phyloP scores from a whole-genome alignment of 1,140 invertebrate genomes.

The Papilio polyxenes region DNA sequence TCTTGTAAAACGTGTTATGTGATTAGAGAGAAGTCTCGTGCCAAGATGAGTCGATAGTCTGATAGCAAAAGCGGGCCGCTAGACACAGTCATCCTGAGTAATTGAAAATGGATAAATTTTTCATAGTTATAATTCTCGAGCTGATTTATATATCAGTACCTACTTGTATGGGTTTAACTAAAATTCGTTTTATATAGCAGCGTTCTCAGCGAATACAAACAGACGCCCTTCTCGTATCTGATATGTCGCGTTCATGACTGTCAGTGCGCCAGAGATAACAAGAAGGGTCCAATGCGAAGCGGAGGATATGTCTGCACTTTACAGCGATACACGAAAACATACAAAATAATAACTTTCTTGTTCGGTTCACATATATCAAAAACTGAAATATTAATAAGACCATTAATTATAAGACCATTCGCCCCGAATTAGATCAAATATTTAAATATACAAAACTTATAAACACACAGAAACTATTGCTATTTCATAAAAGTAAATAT shows the following conservation, averaged over 20 bases:
- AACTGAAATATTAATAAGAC: background rate
- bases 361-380: background rate
- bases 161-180: background rate
- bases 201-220: background rate
- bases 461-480: background rate
- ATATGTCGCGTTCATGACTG: background rate
- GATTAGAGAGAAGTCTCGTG: slow-evolving; percentile 20
- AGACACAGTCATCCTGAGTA: slow-evolving; percentile 21
- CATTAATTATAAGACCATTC: background rate
- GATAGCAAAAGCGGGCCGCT: slow-evolving; percentile 4
- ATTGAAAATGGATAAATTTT: slow-evolving; percentile 17
- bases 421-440: background rate
- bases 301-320: background rate
- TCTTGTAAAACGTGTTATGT: background rate
- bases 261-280: background rate
- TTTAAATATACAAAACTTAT: background rate
- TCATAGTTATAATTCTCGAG: background rate
- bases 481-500: slow-evolving; percentile 12
- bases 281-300: slow-evolving; percentile 10
- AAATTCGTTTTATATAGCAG: background rate
- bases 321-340: background rate
- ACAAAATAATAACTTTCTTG: background rate
- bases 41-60: background rate
- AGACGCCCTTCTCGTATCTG: slow-evolving; percentile 7
- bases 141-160: background rate